Conservation (phyloP, 2,888 invertebrate species). For the Sipha maydis region DNA sequence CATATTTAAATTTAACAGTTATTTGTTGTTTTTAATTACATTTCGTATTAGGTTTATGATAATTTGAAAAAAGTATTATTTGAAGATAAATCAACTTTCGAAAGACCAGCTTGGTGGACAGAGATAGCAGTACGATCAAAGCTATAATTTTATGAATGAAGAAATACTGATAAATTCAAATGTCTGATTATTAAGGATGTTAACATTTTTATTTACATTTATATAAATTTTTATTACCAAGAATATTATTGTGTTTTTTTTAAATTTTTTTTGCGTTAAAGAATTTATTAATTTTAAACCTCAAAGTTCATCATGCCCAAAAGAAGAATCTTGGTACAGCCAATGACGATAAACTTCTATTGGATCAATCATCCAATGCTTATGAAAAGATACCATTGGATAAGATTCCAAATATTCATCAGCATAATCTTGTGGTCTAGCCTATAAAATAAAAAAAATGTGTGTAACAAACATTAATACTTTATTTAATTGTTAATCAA, state of each 20-base stretch:
- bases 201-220: not conserved
- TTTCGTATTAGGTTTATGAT: constrained; percentile 74
- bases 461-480: not conserved
- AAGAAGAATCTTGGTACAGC: constrained; percentile 72
- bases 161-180: not conserved
- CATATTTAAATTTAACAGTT: too few relatives aligned
- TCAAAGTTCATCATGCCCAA: constrained; percentile 57
- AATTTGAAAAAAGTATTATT: constrained; percentile 76
- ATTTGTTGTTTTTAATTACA: too few relatives aligned
- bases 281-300: not conserved
- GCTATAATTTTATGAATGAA: constrained; percentile 27
- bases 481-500: constrained; percentile 66
- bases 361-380: constrained; percentile 88
- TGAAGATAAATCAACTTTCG: constrained; percentile 74
- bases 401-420: constrained; percentile 76
- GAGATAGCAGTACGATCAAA: constrained; percentile 69
- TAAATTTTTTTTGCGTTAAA: not conserved
- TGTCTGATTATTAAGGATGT: not conserved
- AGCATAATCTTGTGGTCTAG: constrained; percentile 86
- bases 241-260: constrained; percentile 10
- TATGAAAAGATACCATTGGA: constrained; percentile 89
- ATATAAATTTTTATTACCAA: not conserved
- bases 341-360: constrained; percentile 78
- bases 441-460: constrained; percentile 71
- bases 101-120: constrained; percentile 81